Conservation (phyloP, 2,888 invertebrate genomes). For the Machimus atricapillus region DNA sequence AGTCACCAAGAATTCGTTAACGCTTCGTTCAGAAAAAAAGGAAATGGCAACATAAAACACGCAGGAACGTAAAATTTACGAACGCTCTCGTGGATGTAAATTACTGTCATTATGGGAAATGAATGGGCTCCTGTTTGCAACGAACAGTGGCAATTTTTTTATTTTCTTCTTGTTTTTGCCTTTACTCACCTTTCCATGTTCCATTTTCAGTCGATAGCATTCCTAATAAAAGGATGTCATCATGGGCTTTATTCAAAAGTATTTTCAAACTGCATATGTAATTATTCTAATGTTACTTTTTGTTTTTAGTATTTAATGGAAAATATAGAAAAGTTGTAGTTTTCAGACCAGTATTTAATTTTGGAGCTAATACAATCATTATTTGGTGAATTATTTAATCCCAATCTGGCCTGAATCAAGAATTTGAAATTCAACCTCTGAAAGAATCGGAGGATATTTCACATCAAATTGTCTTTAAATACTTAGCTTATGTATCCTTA, state of each 20-base stretch:
- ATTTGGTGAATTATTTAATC: too few relatives aligned
- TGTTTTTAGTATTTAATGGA: too few relatives aligned
- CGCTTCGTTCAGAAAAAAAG: background rate
- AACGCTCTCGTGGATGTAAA: background rate
- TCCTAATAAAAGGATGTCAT: background rate
- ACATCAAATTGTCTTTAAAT: too few relatives aligned
- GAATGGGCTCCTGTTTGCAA: slow-evolving; percentile 9
- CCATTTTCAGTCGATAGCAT: background rate
- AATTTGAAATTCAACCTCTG: too few relatives aligned
- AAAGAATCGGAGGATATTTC: too few relatives aligned
- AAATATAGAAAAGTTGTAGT: too few relatives aligned
- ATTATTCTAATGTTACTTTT: background rate
- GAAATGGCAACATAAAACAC: background rate
- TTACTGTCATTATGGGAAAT: slow-evolving; percentile 20
- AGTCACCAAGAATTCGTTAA: background rate
- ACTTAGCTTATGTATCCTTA: too few relatives aligned
- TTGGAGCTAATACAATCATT: too few relatives aligned
- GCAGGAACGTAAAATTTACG: slow-evolving; percentile 2
- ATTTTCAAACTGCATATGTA: background rate
- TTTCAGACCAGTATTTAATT: too few relatives aligned
- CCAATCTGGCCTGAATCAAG: too few relatives aligned
- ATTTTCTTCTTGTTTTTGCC: background rate
- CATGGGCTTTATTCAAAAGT: background rate
- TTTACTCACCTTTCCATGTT: background rate
- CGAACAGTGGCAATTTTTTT: background rate